Evolutionary conservation across 1,140 invertebrate species (phyloP).

Genomic region (Kradibia gibbosae): DNA sequence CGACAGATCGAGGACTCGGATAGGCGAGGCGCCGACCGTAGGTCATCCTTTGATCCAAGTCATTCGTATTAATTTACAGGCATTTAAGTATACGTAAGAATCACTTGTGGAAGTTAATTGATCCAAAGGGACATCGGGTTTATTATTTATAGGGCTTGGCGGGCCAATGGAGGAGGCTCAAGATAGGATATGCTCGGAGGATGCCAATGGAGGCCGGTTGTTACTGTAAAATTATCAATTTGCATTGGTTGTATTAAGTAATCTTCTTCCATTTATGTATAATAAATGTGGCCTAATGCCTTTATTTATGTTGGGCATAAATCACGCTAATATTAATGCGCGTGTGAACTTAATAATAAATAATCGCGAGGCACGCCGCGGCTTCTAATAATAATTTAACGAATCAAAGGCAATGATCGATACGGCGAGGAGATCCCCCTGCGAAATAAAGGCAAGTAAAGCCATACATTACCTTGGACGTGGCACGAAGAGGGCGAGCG

Average conservation of each 20-base stretch:
- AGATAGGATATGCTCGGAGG: background rate
- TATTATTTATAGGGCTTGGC: background rate
- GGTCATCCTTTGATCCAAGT: background rate
- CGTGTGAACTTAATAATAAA: background rate
- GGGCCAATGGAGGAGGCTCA: background rate
- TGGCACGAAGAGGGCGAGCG: background rate
- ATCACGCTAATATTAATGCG: background rate
- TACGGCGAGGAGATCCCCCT: background rate
- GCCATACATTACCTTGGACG: slow-evolving; percentile 10
- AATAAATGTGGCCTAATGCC: background rate
- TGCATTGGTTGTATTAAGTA: background rate
- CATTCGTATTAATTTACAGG: background rate
- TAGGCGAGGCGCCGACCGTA: background rate
- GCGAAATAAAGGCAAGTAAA: background rate
- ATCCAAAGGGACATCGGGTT: background rate
- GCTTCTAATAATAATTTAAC: slow-evolving; percentile 7
- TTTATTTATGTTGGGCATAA: slow-evolving; percentile 15
- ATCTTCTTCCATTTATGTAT: background rate
- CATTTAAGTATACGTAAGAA: background rate
- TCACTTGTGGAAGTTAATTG: background rate
- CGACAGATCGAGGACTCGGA: no score
- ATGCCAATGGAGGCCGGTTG: no score
- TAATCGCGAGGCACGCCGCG: slow-evolving; percentile 3
- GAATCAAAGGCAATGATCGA: slow-evolving; percentile 5
- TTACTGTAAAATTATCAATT: background rate